Base-by-base conservation (phyloP, 2,888 invertebrate genomes). In the Drosophila picticornis region DNA sequence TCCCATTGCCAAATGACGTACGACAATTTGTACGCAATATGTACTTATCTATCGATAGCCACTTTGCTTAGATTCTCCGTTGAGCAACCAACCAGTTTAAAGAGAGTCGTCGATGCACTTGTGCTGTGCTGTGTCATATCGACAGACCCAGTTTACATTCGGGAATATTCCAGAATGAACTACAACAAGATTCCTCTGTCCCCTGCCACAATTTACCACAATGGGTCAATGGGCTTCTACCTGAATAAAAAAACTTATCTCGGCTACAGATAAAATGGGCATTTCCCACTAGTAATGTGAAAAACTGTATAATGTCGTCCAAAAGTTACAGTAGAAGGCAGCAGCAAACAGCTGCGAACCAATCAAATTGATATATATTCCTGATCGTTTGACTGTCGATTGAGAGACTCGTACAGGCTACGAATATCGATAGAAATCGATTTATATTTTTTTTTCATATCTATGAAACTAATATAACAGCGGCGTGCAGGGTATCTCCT, bases 1-100 rank as follows among this genome's bases (percentile, higher is more conserved):
- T 58, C 48, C 58, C 66, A 72, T 48, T 77, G 72, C 65, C 72
- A 76, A 75, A 76, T 76, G 71, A 57, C 51, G 65, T 57, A 38
- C 46, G 52, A 57, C 48, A 51, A 38, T 25, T 34, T 50, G 13
- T 29, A 56, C 32, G 46, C 48, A 40, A 25, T 25, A n/a, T 27
- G 13, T 16, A 56, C 32, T 64, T 64, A 40, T 64, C 65, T 63
- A 51, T 50, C 51, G 22, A 46, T 46, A 46, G 16, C 46, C 22
- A 46, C n/a, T 46, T 46, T 25, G 46, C 46, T 1, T 16, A 25
- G 22, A 25, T 46, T 22, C 46, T 22, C 7, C 16, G 4, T 16
- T 4, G 4, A 4, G 11, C 19, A 19, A 46, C 16, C 16, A 22
- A 9, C 16, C 16, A 4, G 7, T 46, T 46, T 9, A 22, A 2